phyloP scores from a whole-genome alignment of 2,113 vertebrate genomes.

The Danio rerio region DNA sequence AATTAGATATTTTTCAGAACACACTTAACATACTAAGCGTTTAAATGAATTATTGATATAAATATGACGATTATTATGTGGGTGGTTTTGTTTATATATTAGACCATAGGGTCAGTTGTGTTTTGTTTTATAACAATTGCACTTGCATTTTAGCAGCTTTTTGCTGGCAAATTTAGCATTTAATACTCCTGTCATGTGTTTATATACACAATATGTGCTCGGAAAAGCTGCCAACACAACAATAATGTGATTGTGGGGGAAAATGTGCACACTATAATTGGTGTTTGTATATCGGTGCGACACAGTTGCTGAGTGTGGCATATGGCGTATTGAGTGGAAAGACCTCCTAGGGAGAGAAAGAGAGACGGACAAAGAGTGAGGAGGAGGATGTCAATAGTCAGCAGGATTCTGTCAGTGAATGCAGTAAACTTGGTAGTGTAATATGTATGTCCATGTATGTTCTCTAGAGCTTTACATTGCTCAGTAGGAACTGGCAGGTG shows the following conservation, averaged over 20 bases:
- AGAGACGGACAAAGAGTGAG: slow-evolving; percentile 9
- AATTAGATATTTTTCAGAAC: neutral
- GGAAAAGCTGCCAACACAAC: neutral
- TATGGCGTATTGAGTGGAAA: slow-evolving; percentile 27
- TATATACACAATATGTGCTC: neutral
- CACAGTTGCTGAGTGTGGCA: slow-evolving; percentile 23
- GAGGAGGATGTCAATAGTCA: slow-evolving; percentile 21
- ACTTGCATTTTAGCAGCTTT: neutral
- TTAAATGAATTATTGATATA: neutral
- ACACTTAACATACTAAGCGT: neutral
- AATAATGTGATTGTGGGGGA: slow-evolving; percentile 2
- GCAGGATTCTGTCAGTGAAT: neutral
- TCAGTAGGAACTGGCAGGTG: neutral
- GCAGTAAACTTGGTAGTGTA: neutral
- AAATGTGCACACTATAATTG: slow-evolving; percentile 18
- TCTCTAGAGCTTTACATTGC: neutral
- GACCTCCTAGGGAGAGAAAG: neutral
- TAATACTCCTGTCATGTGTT: slow-evolving; percentile 5
- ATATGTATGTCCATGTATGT: neutral
- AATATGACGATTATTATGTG: neutral
- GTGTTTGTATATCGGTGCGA: slow-evolving; percentile 3
- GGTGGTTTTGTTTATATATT: neutral
- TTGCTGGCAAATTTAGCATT: neutral
- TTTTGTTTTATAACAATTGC: neutral
- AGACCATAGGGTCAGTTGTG: neutral